These are phyloP conservation scores for Cisticola juncidis DNA, from an alignment of 2,113 vertebrate species.

Conservation along the genomic window DNA sequence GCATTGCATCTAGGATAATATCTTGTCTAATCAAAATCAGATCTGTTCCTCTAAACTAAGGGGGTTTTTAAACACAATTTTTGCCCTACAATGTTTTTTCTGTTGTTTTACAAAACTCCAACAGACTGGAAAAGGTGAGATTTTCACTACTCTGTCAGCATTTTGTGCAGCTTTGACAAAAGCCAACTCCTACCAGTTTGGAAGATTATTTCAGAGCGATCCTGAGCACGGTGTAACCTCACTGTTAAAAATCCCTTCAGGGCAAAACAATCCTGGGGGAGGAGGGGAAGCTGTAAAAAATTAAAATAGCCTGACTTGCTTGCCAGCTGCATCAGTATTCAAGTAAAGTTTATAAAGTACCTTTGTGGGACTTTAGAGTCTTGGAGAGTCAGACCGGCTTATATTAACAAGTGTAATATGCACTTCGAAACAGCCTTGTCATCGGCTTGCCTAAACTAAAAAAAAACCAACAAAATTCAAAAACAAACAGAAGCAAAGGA, in stretches of 20 bases:
- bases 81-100: not conserved
- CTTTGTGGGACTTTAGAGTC: slow-evolving; percentile 14
- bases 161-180: not conserved
- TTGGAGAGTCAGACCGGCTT: slow-evolving; percentile 11
- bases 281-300: not conserved
- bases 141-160: not conserved
- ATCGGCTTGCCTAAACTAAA: slow-evolving; percentile 26
- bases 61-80: not conserved
- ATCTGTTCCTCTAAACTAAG: not conserved
- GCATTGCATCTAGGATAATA: not conserved
- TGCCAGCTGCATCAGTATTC: slow-evolving; percentile 50
- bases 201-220: slow-evolving; percentile 25
- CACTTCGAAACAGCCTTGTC: slow-evolving; percentile 31
- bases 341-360: slow-evolving; percentile 68
- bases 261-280: not conserved
- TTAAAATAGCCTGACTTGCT: not conserved
- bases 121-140: not conserved
- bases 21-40: not conserved
- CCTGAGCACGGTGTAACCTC: not conserved
- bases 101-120: not conserved
- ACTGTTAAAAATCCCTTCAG: slow-evolving; percentile 39
- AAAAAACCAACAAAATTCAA: not conserved
- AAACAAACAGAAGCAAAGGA: slow-evolving; percentile 37
- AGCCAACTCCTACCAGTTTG: not conserved
- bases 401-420: slow-evolving; percentile 12